Evolutionary conservation across 2,113 vertebrate genomes (phyloP).

Genomic region (Grammomys surdaster): DNA sequence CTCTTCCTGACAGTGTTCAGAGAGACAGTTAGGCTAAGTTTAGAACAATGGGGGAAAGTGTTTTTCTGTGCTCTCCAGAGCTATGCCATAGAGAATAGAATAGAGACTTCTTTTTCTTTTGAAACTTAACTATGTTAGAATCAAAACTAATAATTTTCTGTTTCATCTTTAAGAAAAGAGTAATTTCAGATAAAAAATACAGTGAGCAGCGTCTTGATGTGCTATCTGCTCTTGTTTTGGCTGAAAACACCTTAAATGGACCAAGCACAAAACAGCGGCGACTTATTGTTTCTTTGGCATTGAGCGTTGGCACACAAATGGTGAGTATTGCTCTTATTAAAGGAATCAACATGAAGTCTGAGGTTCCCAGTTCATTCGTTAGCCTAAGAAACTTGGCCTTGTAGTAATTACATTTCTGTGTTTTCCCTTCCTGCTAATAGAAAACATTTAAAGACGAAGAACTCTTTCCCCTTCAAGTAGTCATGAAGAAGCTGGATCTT

Average conservation of each 20-base stretch:
- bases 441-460: slow-evolving; percentile 99
- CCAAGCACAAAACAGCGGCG: slow-evolving; percentile 96
- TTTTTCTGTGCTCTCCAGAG: background rate
- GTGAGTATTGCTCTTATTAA: slow-evolving; percentile 84
- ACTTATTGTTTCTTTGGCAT: slow-evolving; percentile 93
- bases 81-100: background rate
- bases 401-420: slow-evolving; percentile 18
- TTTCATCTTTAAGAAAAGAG: slow-evolving; percentile 93
- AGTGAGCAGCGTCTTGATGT: slow-evolving; percentile 98
- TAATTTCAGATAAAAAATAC: slow-evolving; percentile 99
- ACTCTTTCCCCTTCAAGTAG: slow-evolving; percentile 94
- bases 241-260: slow-evolving; percentile 96
- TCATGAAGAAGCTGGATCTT: slow-evolving; percentile 97
- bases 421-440: slow-evolving; percentile 82
- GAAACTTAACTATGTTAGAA: slow-evolving; percentile 4
- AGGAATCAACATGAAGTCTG: background rate
- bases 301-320: slow-evolving; percentile 98
- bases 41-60: background rate
- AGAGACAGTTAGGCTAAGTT: background rate
- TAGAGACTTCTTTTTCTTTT: slow-evolving; percentile 8
- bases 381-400: background rate
- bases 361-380: background rate
- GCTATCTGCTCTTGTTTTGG: slow-evolving; percentile 95
- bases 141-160: slow-evolving; percentile 58
- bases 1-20: background rate